Conservation (phyloP, 2,113 vertebrate species). For the Bubo blakistoni region DNA sequence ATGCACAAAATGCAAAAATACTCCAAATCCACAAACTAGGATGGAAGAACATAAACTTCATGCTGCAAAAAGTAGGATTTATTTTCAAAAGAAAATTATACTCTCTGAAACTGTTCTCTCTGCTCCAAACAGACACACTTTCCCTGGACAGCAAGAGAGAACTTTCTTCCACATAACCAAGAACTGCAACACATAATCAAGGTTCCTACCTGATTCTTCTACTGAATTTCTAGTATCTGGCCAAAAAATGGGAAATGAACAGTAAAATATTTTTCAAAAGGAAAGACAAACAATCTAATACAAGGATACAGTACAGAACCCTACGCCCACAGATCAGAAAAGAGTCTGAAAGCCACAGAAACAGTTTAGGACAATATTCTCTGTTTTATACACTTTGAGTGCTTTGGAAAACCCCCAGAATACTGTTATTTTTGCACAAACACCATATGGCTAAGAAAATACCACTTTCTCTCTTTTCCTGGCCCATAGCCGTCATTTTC, state of each 20-base stretch:
- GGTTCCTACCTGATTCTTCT: not conserved
- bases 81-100: not conserved
- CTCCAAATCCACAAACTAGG: not conserved
- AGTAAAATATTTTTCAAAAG: not conserved
- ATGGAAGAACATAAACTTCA: not conserved
- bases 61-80: not conserved
- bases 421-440: conserved; percentile 32
- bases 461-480: not conserved
- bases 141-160: not conserved
- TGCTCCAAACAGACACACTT: not conserved
- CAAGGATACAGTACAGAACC: not conserved
- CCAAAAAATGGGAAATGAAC: not conserved
- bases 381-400: not conserved
- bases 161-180: not conserved
- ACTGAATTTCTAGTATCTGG: not conserved
- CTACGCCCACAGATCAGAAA: not conserved
- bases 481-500: not conserved
- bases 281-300: not conserved
- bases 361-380: not conserved
- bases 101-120: not conserved
- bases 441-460: not conserved
- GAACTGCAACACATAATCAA: not conserved
- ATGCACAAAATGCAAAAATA: not conserved
- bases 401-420: not conserved
- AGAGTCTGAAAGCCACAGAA: not conserved